Base-by-base conservation (phyloP, 2,888 invertebrate genomes). In the Lithophane leautieri region DNA sequence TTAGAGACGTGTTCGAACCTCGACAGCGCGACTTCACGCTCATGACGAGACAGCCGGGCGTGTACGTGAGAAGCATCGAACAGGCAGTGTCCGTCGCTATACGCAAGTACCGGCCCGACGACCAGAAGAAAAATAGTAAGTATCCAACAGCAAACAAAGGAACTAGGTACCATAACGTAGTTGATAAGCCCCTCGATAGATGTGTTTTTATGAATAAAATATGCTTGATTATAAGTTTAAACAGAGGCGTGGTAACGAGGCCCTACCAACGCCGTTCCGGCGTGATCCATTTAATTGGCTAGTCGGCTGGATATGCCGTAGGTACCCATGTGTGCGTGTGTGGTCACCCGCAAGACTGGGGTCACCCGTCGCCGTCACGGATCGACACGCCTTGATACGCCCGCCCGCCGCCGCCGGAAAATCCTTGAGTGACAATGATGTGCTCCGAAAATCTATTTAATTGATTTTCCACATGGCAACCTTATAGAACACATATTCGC, bases 71-170 rank as follows among this genome's bases (percentile, higher is more conserved):
- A 74, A 98, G 98, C 93, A 97, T 98, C 87, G 98, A 98, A 93
- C 98, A 98, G 94, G 97, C 98, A 28, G 98, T 98, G 80, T 98
- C 98, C 71, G 98, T 98, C 25, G 98, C 98, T 89, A 98, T 98
- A 87, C 97, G 98, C 89, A 98, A 98, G 92, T 98, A 98, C 92
- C 97, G 97, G 87, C 97, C 94, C n/a, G 94, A 95, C 74, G 94
- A 97, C 89, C 95, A 96, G 4, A 97, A 97, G 85, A 96, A 94
- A 88, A 95, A 96, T 86, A 93, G 97, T 97, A 89, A 96, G 96
- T 95, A 63, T 58, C 56, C 34, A 65, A 76, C 76, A 52, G 8
- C 44, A 44, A 52, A 65, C 34, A 82, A 75, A 58, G 50, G 76
- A 63, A 63, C 28, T 34, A 61, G 4, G 8, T n/a, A 61, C 66